Evolutionary conservation across 1,140 invertebrate genomes (phyloP), one percentile per base, ranked within the genome.

Genomic region (Eumaeus atala): DNA sequence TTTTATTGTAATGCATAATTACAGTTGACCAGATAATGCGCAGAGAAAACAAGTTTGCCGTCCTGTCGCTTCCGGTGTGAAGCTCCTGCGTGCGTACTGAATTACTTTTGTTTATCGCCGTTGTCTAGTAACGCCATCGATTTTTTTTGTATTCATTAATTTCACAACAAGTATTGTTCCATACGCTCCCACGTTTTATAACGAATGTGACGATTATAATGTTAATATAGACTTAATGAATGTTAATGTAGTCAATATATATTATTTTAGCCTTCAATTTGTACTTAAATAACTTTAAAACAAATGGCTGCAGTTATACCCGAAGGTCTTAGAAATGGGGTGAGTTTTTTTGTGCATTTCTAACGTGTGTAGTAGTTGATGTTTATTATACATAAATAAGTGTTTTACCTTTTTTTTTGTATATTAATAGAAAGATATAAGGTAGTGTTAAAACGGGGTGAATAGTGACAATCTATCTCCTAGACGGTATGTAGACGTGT

Each of bases 61-160:
- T 16, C 44, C 21, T 47, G 44, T 5, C 44, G 9, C 44, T 51
- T 33, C 10, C 14, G 33, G 12, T 33, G 49, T 51, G 14, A 6
- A 51, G 12, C 33, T 35, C 16, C 34, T 35, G 21, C 35, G 3
- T 47, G 9, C 12, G 40, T 16, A 42, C 12, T 42, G 5, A 0
- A 37, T 37, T 8, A 37, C 16, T 11, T 53, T 70, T 74, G 59
- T 65, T 61, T 54, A 51, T 57, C 34, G 21, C 33, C 58, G 76
- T 79, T 76, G 76, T 82, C 73, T 68, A 61, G 76, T 69, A 71
- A 80, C 74, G 44, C 34, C 58, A 80, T 80, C 67, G 74, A 79
- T 79, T 77, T 73, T n/a, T n/a, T 28, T 28, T 68, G 34, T 58
- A 44, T 56, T 58, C 51, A 57, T 59, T 49, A 36, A 47, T 14